These are phyloP conservation scores for Phenganax subtilis DNA, from an alignment of 92 coral and sea anemone genomes.

Conservation along the genomic window DNA sequence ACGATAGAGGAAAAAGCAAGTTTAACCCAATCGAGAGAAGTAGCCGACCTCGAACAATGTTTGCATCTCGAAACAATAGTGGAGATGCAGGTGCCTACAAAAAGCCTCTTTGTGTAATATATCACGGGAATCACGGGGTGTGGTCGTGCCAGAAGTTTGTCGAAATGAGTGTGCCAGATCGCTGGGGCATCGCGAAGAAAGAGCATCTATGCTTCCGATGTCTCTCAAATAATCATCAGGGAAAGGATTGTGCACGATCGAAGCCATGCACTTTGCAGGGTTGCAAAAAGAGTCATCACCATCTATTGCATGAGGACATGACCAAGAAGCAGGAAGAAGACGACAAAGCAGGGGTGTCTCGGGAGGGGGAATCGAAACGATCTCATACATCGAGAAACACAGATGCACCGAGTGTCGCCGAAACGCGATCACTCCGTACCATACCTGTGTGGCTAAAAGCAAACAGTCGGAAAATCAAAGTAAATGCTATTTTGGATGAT, in stretches of 20 bases:
- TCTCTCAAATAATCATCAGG: constrained; percentile 47
- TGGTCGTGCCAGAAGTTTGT: background rate
- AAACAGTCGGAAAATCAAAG: constrained; percentile 40
- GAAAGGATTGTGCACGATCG: constrained; percentile 43
- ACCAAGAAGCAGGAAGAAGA: background rate
- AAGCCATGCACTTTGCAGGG: constrained; percentile 35
- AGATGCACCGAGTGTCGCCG: background rate
- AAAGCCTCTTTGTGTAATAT: background rate
- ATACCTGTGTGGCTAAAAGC: constrained; percentile 50
- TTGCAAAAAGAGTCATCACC: constrained; percentile 39
- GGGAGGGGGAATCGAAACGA: constrained; percentile 1
- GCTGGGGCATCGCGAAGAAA: constrained; percentile 54
- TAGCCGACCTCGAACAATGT: background rate
- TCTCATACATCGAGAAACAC: background rate
- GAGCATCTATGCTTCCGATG: constrained; percentile 56
- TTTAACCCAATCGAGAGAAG: background rate
- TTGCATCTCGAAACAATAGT: background rate
- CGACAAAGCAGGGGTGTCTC: background rate
- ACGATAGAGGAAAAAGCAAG: background rate
- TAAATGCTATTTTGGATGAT: constrained; percentile 52
- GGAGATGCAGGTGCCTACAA: background rate
- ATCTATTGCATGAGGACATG: constrained; percentile 1
- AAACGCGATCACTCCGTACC: constrained; percentile 47
- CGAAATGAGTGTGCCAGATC: constrained; percentile 3
- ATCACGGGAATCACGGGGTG: constrained; percentile 2